Conservation (phyloP, 2,888 invertebrate genomes). For the Dynastes maya region DNA sequence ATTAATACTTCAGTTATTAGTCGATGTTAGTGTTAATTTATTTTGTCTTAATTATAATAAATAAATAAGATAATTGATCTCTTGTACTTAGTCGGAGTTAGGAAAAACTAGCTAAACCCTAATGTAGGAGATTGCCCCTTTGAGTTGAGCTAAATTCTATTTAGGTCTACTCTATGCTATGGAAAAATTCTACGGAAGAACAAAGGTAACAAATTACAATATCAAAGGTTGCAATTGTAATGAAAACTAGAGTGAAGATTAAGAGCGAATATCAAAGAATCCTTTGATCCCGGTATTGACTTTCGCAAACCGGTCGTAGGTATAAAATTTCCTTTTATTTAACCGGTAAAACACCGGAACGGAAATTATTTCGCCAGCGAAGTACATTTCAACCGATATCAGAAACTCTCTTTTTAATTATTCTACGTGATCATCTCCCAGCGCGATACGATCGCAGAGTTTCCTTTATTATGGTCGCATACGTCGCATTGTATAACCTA, state of each 20-base stretch:
- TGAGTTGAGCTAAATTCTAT: no score
- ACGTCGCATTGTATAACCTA: not conserved
- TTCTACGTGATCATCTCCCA: conserved; percentile 2
- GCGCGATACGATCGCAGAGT: conserved; percentile 16
- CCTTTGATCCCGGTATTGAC: conserved; percentile 5
- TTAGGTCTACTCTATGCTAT: no score
- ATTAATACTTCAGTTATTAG: no score
- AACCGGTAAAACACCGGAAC: not conserved
- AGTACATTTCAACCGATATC: conserved; percentile 6
- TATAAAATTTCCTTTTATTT: not conserved
- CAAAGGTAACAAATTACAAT: not conserved
- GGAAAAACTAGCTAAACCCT: no score
- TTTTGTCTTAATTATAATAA: no score
- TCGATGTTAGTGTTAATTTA: no score
- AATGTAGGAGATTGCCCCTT: no score
- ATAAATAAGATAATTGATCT: no score
- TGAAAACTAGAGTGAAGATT: not conserved
- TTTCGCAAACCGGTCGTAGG: not conserved
- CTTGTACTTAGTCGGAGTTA: no score
- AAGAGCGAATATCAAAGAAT: not conserved
- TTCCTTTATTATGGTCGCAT: conserved; percentile 23
- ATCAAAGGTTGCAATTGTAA: not conserved
- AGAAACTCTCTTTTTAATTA: conserved; percentile 28
- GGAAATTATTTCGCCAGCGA: conserved; percentile 7
- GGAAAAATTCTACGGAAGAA: no score